Conservation (phyloP, 2,113 vertebrate species). For the Nothobranchius furzeri region DNA sequence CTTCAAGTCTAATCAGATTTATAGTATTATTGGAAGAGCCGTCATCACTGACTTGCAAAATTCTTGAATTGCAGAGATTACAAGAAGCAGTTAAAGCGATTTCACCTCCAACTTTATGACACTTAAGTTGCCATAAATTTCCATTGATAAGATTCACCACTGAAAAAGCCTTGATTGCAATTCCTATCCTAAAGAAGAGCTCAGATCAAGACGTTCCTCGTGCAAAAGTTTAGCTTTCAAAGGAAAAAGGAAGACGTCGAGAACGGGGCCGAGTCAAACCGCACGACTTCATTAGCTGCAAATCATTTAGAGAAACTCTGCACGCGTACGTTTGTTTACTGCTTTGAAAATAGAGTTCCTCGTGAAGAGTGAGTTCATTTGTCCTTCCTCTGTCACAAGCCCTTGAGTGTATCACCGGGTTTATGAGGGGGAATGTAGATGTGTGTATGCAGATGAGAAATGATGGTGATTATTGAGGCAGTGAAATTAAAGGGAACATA, state of each 20-base stretch:
- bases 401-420: conserved; percentile 34
- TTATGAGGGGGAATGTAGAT: conserved; percentile 20
- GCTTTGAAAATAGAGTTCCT: conserved; percentile 23
- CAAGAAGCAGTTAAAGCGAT: neutral
- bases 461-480: conserved; percentile 70
- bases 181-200: neutral
- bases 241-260: neutral
- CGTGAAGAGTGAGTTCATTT: conserved; percentile 40
- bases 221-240: neutral
- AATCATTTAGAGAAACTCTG: conserved; percentile 4
- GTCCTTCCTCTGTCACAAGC: conserved; percentile 50
- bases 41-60: neutral
- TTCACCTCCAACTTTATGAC: neutral
- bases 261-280: neutral
- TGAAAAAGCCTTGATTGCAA: neutral
- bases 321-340: conserved; percentile 20
- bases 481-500: conserved; percentile 74
- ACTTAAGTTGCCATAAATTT: neutral
- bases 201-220: neutral
- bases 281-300: neutral
- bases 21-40: neutral
- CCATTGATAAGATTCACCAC: neutral
- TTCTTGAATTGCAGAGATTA: neutral
- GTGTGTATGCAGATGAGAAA: conserved; percentile 62
- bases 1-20: neutral